A percentile compares a stretch with the other conserved stretches of the same genome.
Evolutionary conservation across 2,888 invertebrate genomes (phyloP).

Genomic region (Protodeltote pygarga): DNA sequence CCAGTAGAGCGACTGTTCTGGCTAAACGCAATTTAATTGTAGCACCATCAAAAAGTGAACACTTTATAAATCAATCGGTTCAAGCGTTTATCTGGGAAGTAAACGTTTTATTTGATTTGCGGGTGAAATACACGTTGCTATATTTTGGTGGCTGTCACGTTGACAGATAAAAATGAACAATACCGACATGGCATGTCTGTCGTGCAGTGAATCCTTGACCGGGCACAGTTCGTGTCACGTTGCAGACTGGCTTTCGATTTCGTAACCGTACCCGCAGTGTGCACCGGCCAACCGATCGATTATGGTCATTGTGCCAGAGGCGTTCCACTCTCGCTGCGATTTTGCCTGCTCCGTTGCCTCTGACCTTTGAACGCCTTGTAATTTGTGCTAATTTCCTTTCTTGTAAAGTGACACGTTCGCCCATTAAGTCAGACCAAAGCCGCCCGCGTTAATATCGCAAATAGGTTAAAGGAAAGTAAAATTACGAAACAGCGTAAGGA

Average conservation of each 20-base stretch:
- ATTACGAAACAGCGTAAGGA: slow-evolving; percentile 64
- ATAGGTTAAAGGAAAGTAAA: slow-evolving; percentile 60
- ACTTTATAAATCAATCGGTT: not conserved
- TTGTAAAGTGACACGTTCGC: slow-evolving; percentile 33
- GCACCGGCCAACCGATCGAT: slow-evolving; percentile 65
- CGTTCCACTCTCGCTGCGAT: slow-evolving; percentile 68
- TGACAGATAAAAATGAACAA: slow-evolving; percentile 13
- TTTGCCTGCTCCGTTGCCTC: slow-evolving; percentile 52
- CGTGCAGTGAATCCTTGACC: slow-evolving; percentile 68
- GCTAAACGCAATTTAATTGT: slow-evolving; percentile 22
- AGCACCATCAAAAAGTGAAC: slow-evolving; percentile 17
- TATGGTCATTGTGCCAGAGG: slow-evolving; percentile 75
- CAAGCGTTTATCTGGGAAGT: too few relatives aligned
- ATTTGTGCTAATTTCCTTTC: slow-evolving; percentile 55
- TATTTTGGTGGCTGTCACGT: slow-evolving; percentile 6
- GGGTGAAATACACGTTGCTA: slow-evolving; percentile 1
- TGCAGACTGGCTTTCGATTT: slow-evolving; percentile 72
- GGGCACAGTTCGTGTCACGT: slow-evolving; percentile 66
- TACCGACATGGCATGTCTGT: slow-evolving; percentile 31
- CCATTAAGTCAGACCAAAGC: slow-evolving; percentile 14
- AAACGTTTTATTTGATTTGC: not conserved
- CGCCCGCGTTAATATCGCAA: slow-evolving; percentile 17
- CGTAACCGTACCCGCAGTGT: slow-evolving; percentile 68
- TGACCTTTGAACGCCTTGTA: slow-evolving; percentile 56
- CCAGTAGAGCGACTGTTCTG: slow-evolving; percentile 35